These are phyloP conservation scores for Schizopygopsis pylzovi DNA, from an alignment of 2,797 vertebrate genomes.

Conservation along the genomic window DNA sequence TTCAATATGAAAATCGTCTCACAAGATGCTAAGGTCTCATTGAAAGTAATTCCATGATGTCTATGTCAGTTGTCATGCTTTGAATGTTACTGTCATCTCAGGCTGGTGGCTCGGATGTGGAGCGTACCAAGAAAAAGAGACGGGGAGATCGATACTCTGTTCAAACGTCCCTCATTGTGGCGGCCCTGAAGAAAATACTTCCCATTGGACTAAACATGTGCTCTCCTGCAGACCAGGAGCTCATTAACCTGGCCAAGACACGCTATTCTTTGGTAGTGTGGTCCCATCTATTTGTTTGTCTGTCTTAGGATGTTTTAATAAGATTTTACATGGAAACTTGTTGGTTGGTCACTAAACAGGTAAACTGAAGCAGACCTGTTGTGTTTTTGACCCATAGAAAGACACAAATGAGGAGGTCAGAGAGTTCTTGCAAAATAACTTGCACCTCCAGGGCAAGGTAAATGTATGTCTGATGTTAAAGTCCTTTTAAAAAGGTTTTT, in stretches of 20 bases:
- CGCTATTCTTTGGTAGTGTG: constrained; percentile 89
- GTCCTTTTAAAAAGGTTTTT: background rate
- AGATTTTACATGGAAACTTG: background rate
- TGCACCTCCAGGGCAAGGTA: constrained; percentile 94
- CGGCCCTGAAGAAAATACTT: constrained; percentile 95
- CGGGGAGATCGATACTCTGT: constrained; percentile 92
- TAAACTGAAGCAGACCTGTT: constrained; percentile 16
- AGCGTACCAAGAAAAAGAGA: constrained; percentile 92
- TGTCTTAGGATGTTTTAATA: constrained; percentile 18
- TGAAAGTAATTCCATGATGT: background rate
- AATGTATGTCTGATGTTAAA: background rate
- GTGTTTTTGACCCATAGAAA: constrained; percentile 78
- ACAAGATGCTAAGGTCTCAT: background rate
- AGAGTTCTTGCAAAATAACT: constrained; percentile 90
- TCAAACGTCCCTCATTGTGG: constrained; percentile 94
- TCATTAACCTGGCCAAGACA: constrained; percentile 89
- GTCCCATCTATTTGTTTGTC: background rate
- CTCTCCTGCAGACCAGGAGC: constrained; percentile 93
- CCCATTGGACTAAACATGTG: constrained; percentile 98
- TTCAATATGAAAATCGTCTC: background rate
- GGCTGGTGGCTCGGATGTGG: constrained; percentile 91
- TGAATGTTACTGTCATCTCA: constrained; percentile 64
- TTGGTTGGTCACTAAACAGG: background rate
- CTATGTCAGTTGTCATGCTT: constrained; percentile 33
- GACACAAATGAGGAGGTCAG: constrained; percentile 95